Evolutionary conservation across 2,888 invertebrate genomes (phyloP).

Genomic region (Helobdella robusta): DNA sequence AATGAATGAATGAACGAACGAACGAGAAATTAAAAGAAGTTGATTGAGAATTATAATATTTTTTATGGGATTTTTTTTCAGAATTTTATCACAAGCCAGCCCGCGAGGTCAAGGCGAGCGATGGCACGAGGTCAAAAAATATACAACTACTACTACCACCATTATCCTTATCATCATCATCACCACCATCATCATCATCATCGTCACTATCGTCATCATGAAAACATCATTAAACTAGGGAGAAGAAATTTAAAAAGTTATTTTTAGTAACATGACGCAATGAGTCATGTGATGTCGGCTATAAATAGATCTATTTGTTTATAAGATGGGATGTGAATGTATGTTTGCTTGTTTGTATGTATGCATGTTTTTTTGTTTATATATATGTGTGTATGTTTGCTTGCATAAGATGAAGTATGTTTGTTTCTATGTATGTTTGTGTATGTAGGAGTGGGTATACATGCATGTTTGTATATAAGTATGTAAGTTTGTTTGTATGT

Average conservation of each 20-base stretch:
- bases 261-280: no score
- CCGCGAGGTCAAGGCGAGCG: no score
- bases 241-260: not conserved
- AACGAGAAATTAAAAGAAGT: no score
- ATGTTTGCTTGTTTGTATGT: not conserved
- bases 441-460: not conserved
- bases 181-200: conserved; percentile 17
- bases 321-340: no score
- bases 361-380: not conserved
- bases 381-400: conserved; percentile 11
- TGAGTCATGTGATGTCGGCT: no score
- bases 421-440: conserved; percentile 12
- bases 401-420: not conserved
- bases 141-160: not conserved
- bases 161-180: conserved; percentile 5
- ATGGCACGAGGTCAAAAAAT: no score
- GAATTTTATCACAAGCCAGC: no score
- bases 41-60: no score
- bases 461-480: conserved; percentile 1
- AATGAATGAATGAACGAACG: no score
- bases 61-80: no score
- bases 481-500: conserved; percentile 6
- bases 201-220: conserved; percentile 6
- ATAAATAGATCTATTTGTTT: no score
- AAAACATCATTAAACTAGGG: not conserved